A percentile compares a stretch with the other conserved stretches of the same genome.
Conservation (phyloP, 2,888 invertebrate genomes). For the Drosophila phalerata region DNA sequence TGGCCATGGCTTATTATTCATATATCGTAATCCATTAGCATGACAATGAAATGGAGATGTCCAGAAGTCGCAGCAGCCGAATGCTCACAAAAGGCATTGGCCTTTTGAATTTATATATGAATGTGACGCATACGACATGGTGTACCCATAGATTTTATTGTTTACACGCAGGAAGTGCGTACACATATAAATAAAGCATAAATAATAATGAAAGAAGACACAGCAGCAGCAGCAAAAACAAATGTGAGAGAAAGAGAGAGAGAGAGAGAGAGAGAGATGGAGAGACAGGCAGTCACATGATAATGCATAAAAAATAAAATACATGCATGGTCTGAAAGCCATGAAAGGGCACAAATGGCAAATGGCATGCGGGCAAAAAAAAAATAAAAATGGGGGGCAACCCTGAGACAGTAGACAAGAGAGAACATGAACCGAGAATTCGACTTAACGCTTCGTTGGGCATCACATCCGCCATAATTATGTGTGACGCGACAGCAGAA, state of each 20-base stretch:
- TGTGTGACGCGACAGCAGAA: slow-evolving; percentile 76
- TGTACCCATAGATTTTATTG: slow-evolving; percentile 66
- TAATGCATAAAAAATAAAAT: slow-evolving; percentile 81
- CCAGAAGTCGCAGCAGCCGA: slow-evolving; percentile 45
- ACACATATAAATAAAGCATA: slow-evolving; percentile 78
- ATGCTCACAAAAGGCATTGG: slow-evolving; percentile 47
- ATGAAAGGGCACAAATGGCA: slow-evolving; percentile 67
- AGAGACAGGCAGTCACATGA: slow-evolving; percentile 59
- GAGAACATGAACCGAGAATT: slow-evolving; percentile 71
- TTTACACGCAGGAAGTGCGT: slow-evolving; percentile 77
- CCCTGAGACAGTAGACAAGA: slow-evolving; percentile 35
- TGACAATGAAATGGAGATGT: slow-evolving; percentile 71
- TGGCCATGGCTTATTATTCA: slow-evolving; percentile 70
- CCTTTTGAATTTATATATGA: slow-evolving; percentile 52
- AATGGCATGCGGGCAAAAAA: slow-evolving; percentile 50
- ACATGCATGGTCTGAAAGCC: slow-evolving; percentile 62
- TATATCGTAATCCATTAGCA: slow-evolving; percentile 81
- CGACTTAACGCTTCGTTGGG: slow-evolving; percentile 79
- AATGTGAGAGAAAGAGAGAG: not conserved
- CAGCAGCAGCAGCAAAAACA: slow-evolving; percentile 24
- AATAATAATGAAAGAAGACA: slow-evolving; percentile 78
- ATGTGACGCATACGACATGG: slow-evolving; percentile 69
- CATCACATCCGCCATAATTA: slow-evolving; percentile 82
- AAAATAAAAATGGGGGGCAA: not conserved
- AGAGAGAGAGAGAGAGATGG: not conserved